Conservation (phyloP, 2,113 vertebrate genomes). For the Lampris incognitus region DNA sequence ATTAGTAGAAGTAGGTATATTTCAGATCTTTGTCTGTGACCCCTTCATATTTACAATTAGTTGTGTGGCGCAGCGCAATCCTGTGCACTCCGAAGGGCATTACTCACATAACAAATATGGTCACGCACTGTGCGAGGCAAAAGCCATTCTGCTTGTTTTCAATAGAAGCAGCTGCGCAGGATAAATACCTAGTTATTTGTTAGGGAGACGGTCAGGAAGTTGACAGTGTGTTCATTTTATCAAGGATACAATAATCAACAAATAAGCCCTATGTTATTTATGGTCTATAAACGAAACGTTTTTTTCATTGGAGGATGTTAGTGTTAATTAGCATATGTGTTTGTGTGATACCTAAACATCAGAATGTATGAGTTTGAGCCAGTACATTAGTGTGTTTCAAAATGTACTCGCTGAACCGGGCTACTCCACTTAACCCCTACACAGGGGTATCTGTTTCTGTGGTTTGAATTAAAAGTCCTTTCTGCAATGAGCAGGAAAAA, state of each 20-base stretch:
- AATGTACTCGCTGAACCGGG: not conserved
- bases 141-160: not conserved
- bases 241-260: slow-evolving; percentile 11
- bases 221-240: slow-evolving; percentile 10
- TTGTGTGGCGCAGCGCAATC: too few species aligned
- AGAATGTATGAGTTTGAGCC: not conserved
- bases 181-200: slow-evolving; percentile 40
- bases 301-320: slow-evolving; percentile 51
- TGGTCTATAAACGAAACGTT: slow-evolving; percentile 26
- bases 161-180: slow-evolving; percentile 30
- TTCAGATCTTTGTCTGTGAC: too few species aligned
- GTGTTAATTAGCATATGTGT: not conserved
- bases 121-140: too few species aligned
- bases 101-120: too few species aligned
- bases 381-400: not conserved
- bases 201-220: slow-evolving; percentile 28
- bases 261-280: slow-evolving; percentile 11
- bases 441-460: slow-evolving; percentile 19
- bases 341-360: not conserved
- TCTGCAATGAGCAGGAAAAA: not conserved
- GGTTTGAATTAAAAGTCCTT: not conserved
- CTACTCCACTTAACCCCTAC: not conserved
- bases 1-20: too few species aligned
- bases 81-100: too few species aligned
- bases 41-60: too few species aligned